Evolutionary conservation across 2,113 vertebrate genomes (phyloP).

Genomic region (Cephalopholis sonnerati): DNA sequence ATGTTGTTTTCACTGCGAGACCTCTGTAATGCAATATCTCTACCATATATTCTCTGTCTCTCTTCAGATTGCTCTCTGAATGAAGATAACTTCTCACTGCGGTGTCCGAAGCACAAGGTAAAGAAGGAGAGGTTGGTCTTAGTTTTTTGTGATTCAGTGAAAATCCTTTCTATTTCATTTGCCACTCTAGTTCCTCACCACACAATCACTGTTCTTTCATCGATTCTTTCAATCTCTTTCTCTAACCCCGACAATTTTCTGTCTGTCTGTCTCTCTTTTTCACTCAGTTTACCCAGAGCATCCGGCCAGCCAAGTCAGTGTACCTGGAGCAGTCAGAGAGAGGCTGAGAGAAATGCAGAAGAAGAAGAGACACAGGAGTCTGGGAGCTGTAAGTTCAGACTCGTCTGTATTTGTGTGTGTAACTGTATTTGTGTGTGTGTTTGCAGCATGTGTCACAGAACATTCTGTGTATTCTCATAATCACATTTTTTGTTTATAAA

Average conservation of each 20-base stretch:
- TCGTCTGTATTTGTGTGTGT: neutral
- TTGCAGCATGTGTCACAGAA: neutral
- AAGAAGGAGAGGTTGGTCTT: constrained; percentile 77
- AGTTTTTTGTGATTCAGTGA: constrained; percentile 15
- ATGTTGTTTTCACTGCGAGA: neutral
- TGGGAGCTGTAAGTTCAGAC: constrained; percentile 73
- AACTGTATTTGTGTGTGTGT: neutral
- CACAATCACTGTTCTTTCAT: neutral
- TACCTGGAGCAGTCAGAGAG: constrained; percentile 87
- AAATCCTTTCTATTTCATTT: neutral
- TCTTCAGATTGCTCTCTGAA: constrained; percentile 95
- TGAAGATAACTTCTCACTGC: constrained; percentile 98
- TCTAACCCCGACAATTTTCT: neutral
- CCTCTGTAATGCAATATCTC: neutral
- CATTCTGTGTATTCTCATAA: too few relatives aligned
- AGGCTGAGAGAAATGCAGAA: constrained; percentile 80
- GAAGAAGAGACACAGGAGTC: constrained; percentile 57
- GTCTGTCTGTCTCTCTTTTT: neutral
- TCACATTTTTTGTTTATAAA: neutral
- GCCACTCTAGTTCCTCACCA: neutral
- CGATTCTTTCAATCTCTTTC: neutral
- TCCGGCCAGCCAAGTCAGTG: constrained; percentile 79
- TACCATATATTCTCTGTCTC: constrained; percentile 46
- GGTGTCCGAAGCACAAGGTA: constrained; percentile 99
- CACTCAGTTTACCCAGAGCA: constrained; percentile 79